Evolutionary conservation across 2,113 vertebrate species (phyloP), one percentile per base, ranked within the genome.

Genomic region (Lathamus discolor): DNA sequence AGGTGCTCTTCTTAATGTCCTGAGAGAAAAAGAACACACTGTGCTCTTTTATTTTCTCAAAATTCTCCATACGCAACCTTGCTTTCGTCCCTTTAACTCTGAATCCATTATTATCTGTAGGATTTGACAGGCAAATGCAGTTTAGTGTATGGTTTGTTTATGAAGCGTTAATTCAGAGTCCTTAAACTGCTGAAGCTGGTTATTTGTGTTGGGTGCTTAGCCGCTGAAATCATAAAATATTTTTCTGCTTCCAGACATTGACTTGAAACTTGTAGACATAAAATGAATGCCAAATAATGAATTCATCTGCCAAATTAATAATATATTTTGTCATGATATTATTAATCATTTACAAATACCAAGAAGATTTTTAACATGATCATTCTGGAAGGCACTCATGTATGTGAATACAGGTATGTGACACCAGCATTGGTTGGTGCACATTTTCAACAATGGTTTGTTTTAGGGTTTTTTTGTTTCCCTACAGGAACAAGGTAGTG

Each of bases 381-480:
- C 3, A 0, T 69, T 77, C 51, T 79, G 11, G 10, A 19, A 59
- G 31, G 16, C 5, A 85, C 2, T 25, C n/a, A 64, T n/a, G 16
- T 6, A 17, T 27, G 23, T 33, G 13, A 57, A 83, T 49, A 27
- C 1, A 37, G 6, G 0, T 48, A 41, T 52, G 69, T 22, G 35
- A 86, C 80, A 4, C 7, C 29, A 76, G 3, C 1, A 48, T 11
- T 57, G 9, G 43, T 9, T 33, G 0, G 0, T 59, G 1, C 1
- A 57, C 25, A 64, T 83, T 70, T 77, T 41, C 11, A 61, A 33
- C 85, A 59, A 5, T 51, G 2, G 57, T 35, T 59, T 35, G 22
- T 23, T 24, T 59, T 9, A 35, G 31, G 75, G 16, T 57, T 69
- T 31, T 4, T 9, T 11, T 61, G 31, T 75, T 86, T 61, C 11